These are phyloP conservation scores for Pitangus sulphuratus DNA, from an alignment of 2,797 vertebrate species.

Conservation along the genomic window DNA sequence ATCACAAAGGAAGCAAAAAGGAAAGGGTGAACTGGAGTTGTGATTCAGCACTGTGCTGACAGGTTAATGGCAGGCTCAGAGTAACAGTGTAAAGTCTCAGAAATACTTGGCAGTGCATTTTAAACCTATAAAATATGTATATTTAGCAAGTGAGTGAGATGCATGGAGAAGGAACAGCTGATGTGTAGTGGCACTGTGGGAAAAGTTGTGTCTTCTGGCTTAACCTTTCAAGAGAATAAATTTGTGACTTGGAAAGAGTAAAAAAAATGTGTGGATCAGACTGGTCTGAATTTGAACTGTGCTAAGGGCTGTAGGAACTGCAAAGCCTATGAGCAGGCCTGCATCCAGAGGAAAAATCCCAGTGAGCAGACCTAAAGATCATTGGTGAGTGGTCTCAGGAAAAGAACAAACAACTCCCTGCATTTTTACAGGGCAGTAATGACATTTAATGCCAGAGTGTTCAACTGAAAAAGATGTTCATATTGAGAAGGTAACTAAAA, in stretches of 20 bases:
- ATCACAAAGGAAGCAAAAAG: not conserved
- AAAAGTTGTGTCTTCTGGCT: not conserved
- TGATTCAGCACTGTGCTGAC: not conserved
- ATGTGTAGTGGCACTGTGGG: rapidly evolving
- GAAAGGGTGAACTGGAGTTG: not conserved
- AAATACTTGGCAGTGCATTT: not conserved
- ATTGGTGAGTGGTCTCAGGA: not conserved
- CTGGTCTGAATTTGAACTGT: not conserved
- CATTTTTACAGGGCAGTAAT: not conserved
- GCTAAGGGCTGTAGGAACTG: not conserved
- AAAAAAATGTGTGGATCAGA: not conserved
- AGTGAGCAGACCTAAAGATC: not conserved
- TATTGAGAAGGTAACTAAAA: not conserved
- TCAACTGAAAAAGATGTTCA: not conserved
- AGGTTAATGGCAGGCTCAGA: not conserved
- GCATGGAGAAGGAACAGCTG: not conserved
- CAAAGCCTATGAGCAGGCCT: not conserved
- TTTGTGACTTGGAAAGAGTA: not conserved
- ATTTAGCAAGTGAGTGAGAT: not conserved
- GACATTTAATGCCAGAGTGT: not conserved
- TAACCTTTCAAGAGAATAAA: not conserved
- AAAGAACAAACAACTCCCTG: not conserved
- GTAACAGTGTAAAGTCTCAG: not conserved
- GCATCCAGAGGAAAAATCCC: not conserved
- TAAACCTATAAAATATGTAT: not conserved